phyloP scores from a whole-genome alignment of 2,888 invertebrate genomes.

The Falcaria lacertinaria region DNA sequence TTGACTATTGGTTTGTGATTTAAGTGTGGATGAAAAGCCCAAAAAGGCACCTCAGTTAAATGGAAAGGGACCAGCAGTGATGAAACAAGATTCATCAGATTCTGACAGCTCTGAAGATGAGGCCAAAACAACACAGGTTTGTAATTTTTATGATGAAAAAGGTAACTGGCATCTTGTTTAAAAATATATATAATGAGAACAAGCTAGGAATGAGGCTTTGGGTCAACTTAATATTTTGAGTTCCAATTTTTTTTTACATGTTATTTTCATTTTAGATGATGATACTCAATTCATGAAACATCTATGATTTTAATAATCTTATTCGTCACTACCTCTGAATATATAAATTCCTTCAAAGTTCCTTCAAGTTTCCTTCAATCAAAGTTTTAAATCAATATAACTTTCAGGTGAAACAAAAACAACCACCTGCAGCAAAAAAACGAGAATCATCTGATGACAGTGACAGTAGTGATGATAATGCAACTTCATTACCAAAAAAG shows the following conservation, averaged over 20 bases:
- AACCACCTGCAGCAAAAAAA: slow-evolving; percentile 20
- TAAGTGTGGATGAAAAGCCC: slow-evolving; percentile 37
- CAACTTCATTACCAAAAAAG: slow-evolving; percentile 22
- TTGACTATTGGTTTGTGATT: slow-evolving; percentile 48
- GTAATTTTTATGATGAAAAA: not conserved
- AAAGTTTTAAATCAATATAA: not conserved
- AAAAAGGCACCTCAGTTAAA: slow-evolving; percentile 45
- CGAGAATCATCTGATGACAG: slow-evolving; percentile 37
- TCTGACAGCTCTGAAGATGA: slow-evolving; percentile 67
- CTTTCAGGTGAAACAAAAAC: slow-evolving; percentile 15
- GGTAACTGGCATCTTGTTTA: too few relatives aligned
- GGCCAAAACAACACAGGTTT: slow-evolving; percentile 43
- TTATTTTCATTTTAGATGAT: slow-evolving; percentile 35
- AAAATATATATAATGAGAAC: too few relatives aligned
- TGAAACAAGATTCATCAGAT: slow-evolving; percentile 57
- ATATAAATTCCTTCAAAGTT: not conserved
- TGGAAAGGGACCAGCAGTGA: slow-evolving; percentile 44
- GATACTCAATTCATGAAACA: slow-evolving; percentile 32
- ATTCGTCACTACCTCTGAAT: slow-evolving; percentile 13
- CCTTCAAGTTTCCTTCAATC: not conserved
- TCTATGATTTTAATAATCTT: slow-evolving; percentile 30
- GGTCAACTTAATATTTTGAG: not conserved
- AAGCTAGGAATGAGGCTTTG: too few relatives aligned
- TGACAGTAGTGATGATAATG: slow-evolving; percentile 41
- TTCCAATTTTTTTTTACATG: not conserved